Percentiles rank a stretch among this genome's conserved stretches.
phyloP scores from a whole-genome alignment of 2,888 invertebrate genomes.

The Bembecia ichneumoniformis region DNA sequence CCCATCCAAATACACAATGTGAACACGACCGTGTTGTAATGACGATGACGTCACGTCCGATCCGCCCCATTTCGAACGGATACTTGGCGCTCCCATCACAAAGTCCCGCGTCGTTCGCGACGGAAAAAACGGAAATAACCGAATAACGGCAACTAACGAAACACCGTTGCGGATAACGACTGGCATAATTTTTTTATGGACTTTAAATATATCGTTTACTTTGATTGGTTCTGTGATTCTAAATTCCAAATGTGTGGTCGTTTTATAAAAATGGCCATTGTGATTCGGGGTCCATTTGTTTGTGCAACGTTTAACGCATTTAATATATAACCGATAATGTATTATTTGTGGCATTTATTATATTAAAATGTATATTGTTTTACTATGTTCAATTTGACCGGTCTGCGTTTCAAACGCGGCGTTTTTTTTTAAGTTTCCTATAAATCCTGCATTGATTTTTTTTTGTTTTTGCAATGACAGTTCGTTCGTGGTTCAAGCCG shows the following conservation, averaged over 20 bases:
- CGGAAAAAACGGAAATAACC: conserved; percentile 70
- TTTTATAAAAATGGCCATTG: not conserved
- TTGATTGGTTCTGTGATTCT: conserved; percentile 58
- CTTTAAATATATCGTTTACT: conserved; percentile 17
- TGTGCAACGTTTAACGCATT: conserved; percentile 26
- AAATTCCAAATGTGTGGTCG: conserved; percentile 21
- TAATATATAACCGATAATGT: conserved; percentile 35
- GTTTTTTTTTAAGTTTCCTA: conserved; percentile 17
- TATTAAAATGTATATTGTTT: conserved; percentile 12
- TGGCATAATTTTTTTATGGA: conserved; percentile 23
- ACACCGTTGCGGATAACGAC: too few species aligned
- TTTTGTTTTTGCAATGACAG: conserved; percentile 35
- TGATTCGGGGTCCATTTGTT: not conserved
- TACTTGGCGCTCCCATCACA: conserved; percentile 60
- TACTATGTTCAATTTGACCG: conserved; percentile 3
- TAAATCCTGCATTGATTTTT: conserved; percentile 38
- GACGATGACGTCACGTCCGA: conserved; percentile 38
- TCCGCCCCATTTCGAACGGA: conserved; percentile 47
- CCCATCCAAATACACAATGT: conserved; percentile 56
- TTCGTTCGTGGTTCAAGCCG: conserved; percentile 70
- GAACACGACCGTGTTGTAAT: conserved; percentile 21
- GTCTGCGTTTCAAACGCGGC: conserved; percentile 35
- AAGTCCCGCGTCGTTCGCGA: conserved; percentile 70
- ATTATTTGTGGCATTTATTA: conserved; percentile 57
- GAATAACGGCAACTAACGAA: conserved; percentile 4